A percentile compares a stretch with the other conserved stretches of the same genome.
phyloP scores from a whole-genome alignment of 2,797 vertebrate genomes.

The Carapus acus region DNA sequence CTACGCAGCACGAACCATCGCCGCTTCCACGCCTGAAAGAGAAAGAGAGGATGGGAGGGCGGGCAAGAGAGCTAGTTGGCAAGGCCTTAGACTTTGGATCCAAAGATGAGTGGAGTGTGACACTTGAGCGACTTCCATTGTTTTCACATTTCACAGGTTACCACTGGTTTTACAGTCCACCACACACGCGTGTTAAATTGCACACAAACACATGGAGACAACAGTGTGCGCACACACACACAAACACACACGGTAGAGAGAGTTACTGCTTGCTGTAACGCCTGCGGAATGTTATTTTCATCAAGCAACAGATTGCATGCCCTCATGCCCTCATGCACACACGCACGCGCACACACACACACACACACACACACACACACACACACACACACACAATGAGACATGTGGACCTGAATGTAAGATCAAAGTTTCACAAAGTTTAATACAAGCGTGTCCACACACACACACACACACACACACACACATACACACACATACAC shows the following conservation, averaged over 20 bases:
- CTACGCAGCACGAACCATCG: constrained; percentile 64
- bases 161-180: constrained; percentile 19
- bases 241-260: constrained; percentile 1
- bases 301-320: too few relatives aligned
- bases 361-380: constrained; percentile 13
- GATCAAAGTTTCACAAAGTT: too few relatives aligned
- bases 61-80: neutral
- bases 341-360: constrained; percentile 6
- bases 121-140: too few relatives aligned
- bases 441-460: neutral
- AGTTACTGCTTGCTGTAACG: constrained; percentile 15
- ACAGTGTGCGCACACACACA: neutral
- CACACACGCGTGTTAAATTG: constrained; percentile 14
- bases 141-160: too few relatives aligned
- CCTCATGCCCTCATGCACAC: neutral
- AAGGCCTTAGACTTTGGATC: neutral
- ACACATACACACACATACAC: constrained; percentile 11
- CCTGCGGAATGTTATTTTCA: constrained; percentile 6
- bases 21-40: constrained; percentile 59
- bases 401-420: too few relatives aligned
- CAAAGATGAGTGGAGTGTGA: too few relatives aligned
- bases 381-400: neutral
- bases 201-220: constrained; percentile 2
- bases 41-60: too few relatives aligned
- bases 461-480: constrained; percentile 8